Base-by-base conservation (phyloP, 2,113 vertebrate genomes). In the Hiodon alosoides region DNA sequence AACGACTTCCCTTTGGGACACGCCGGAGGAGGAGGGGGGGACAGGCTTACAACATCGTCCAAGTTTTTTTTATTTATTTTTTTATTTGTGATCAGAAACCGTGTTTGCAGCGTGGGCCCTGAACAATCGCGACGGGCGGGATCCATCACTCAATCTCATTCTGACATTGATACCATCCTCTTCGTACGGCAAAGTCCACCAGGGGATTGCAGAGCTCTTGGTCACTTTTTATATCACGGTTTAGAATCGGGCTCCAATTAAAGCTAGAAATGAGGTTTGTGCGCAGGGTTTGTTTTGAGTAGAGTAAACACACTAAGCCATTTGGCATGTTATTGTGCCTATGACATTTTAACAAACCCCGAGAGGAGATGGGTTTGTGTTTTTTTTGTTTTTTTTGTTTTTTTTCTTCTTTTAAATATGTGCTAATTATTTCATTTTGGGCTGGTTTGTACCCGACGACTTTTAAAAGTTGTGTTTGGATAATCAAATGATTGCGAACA, bases 391-490 rank as follows among this genome's bases (percentile, higher is more conserved):
- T 31, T 31, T 31, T 31, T 31, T 31, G 31, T 31, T 31, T 31
- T 31, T 31, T 62, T 71, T 76, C 53, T 64, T 71, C 68, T 61
- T 52, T 76, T 71, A 64, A 76, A 76, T 71, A 76, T 70, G n/a
- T 57, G 75, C 67, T 76, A 76, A 76, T 76, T 76, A 64, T 70
- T 76, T 76, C 17, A n/a, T 76, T 76, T 76, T 69, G 52, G 59
- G 16, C 16, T 53, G 66, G 58, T 76, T 70, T 71, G 60, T 62
- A 64, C 64, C 58, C 68, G 55, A 16, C 13, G 73, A 69, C 51
- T 70, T 71, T 59, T 71, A 48, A 65, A 70, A 67, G 71, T 64
- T 11, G 11, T 3, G 3, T 60, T 70, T n/a, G 51, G 13, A 53
- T 65, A 57, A 76, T 71, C 51, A 64, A 64, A 76, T 47, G 51